These are phyloP conservation scores for Dicranocentrus wangi DNA, from an alignment of 2,888 invertebrate species.

Conservation along the genomic window DNA sequence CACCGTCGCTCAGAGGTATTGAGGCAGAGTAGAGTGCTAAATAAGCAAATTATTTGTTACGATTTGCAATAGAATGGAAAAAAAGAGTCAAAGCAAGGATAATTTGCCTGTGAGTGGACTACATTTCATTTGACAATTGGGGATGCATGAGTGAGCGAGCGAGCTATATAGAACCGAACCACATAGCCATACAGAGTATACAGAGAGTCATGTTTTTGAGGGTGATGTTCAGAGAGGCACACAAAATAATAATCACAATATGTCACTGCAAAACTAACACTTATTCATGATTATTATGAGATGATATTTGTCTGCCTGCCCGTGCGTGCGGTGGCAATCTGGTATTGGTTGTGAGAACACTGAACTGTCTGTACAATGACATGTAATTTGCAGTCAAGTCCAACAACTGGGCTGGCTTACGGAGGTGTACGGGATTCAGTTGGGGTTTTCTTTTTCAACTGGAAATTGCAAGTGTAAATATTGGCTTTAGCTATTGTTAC, in stretches of 20 bases:
- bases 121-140: background rate
- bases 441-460: conserved; percentile 27
- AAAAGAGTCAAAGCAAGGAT: conserved; percentile 18
- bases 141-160: background rate
- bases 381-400: conserved; percentile 5
- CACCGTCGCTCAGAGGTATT: conserved; percentile 7
- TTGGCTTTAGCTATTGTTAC: conserved; percentile 52
- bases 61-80: conserved; percentile 49
- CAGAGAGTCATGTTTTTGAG: background rate
- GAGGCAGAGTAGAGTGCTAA: conserved; percentile 36
- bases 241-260: conserved; percentile 18
- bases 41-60: conserved; percentile 42
- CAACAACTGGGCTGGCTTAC: background rate
- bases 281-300: conserved; percentile 15
- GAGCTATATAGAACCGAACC: background rate
- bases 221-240: background rate
- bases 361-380: too few relatives aligned
- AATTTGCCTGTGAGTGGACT: conserved; percentile 42
- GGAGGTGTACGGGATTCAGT: background rate
- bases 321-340: background rate
- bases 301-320: conserved; percentile 7
- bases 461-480: conserved; percentile 59
- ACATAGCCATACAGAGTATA: conserved; percentile 5
- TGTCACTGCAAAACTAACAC: conserved; percentile 29
- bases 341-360: background rate